These are phyloP conservation scores for Chelonus insularis DNA, from an alignment of 1,140 invertebrate genomes.

Conservation along the genomic window DNA sequence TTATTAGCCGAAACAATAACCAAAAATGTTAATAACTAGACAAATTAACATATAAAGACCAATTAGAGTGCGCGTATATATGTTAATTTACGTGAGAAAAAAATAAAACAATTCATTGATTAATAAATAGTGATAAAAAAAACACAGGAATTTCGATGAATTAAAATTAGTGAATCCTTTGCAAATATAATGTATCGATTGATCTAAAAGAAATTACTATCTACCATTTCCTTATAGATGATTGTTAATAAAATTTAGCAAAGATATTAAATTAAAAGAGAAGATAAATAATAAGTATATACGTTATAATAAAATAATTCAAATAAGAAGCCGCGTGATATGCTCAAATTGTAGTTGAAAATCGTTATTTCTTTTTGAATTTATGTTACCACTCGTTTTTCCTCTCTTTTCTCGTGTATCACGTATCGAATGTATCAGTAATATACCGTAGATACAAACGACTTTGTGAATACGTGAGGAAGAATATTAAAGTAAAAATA, in stretches of 20 bases:
- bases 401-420: slow-evolving; percentile 15
- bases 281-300: slow-evolving; percentile 14
- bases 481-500: slow-evolving; percentile 3
- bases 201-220: too few species aligned
- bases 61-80: background rate
- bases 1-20: background rate
- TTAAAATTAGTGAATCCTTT: too few species aligned
- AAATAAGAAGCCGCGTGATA: slow-evolving; percentile 49
- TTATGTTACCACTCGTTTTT: background rate
- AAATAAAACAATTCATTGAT: too few species aligned
- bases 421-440: too few species aligned
- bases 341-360: slow-evolving; percentile 52
- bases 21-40: background rate
- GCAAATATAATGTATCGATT: too few species aligned
- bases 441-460: too few species aligned
- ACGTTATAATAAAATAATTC: slow-evolving; percentile 26
- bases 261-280: slow-evolving; percentile 3
- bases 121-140: too few species aligned
- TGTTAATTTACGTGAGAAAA: too few species aligned
- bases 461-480: too few species aligned
- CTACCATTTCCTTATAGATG: too few species aligned
- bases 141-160: too few species aligned
- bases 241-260: too few species aligned
- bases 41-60: background rate
- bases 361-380: slow-evolving; percentile 23